These are phyloP conservation scores for Charadrius vociferus DNA, from an alignment of 2,113 vertebrate species.

Conservation along the genomic window DNA sequence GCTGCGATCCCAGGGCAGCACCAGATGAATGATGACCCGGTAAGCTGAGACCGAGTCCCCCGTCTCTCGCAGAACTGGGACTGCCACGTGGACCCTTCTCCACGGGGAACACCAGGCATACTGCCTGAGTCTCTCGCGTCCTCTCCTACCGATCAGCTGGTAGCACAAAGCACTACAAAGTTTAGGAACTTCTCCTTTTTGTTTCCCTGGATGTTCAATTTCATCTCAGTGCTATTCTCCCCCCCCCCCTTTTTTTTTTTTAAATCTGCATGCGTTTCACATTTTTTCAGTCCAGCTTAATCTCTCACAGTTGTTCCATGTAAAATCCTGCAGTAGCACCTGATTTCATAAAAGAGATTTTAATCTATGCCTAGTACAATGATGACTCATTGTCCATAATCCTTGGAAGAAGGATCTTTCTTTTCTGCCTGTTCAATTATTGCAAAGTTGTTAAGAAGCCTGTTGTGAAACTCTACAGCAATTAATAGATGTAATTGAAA, in stretches of 20 bases:
- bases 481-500: neutral
- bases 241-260: rapidly evolving
- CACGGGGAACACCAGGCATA: rapidly evolving
- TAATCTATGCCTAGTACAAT: neutral
- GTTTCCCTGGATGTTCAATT: neutral
- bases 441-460: neutral
- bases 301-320: neutral
- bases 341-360: neutral
- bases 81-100: neutral
- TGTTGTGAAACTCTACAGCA: neutral
- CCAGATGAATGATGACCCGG: neutral
- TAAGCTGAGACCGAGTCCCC: neutral
- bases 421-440: neutral
- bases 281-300: neutral
- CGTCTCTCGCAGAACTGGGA: neutral
- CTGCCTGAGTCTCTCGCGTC: rapidly evolving
- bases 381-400: neutral
- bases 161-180: neutral
- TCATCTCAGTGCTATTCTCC: neutral
- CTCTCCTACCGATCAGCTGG: neutral
- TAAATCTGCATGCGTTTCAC: neutral
- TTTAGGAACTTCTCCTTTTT: neutral
- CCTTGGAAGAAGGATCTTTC: neutral
- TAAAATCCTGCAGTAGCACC: neutral
- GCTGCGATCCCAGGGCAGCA: neutral